phyloP scores from a whole-genome alignment of 2,113 vertebrate species.

The Heterochromis multidens region DNA sequence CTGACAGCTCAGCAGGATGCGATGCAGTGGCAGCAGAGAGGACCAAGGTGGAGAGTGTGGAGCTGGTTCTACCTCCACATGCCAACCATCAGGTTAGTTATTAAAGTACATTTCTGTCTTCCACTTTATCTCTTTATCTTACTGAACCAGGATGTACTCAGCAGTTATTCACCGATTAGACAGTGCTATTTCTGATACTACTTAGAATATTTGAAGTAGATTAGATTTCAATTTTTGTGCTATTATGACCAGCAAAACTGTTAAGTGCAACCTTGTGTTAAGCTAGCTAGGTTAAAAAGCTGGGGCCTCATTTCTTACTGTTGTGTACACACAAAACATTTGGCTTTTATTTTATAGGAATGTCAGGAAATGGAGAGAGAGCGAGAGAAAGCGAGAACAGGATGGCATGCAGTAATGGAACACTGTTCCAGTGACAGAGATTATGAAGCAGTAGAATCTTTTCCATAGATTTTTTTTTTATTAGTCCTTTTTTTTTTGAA shows the following conservation, averaged over 20 bases:
- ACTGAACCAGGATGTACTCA: background rate
- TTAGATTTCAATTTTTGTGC: background rate
- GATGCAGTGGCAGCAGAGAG: constrained; percentile 74
- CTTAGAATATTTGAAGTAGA: background rate
- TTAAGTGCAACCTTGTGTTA: background rate
- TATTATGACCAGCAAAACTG: background rate
- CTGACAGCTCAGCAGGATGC: constrained; percentile 48
- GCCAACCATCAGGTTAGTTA: constrained; percentile 88
- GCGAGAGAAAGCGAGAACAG: no score
- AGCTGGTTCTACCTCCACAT: constrained; percentile 90
- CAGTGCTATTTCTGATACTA: background rate
- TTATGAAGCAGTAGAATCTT: background rate
- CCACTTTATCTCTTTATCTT: background rate
- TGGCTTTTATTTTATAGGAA: background rate
- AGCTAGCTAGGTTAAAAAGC: background rate
- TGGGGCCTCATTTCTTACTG: background rate
- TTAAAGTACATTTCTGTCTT: background rate
- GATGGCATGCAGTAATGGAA: background rate
- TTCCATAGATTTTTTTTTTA: background rate
- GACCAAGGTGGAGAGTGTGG: constrained; percentile 90
- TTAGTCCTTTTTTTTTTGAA: background rate
- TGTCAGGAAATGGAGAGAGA: background rate
- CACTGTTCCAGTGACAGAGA: background rate
- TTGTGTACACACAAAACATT: background rate
- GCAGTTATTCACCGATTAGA: background rate